phyloP scores from a whole-genome alignment of 2,888 invertebrate species.

The Chymomyza caudatula region DNA sequence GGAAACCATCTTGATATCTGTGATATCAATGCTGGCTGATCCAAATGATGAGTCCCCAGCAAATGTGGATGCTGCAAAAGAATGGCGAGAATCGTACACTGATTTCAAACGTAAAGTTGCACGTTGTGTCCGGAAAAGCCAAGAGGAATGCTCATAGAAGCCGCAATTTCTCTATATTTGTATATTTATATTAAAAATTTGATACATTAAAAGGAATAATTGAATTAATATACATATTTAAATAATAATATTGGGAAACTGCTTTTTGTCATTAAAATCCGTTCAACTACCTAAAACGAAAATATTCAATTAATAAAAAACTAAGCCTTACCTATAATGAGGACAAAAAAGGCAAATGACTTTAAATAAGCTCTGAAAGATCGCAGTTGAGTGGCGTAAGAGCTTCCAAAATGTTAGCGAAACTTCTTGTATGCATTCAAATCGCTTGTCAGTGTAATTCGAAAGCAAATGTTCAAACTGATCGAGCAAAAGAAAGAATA shows the following conservation, averaged over 20 bases:
- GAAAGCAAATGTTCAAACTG: no score
- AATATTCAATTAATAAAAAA: background rate
- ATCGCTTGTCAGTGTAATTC: no score
- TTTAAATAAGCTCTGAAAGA: background rate
- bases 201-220: conserved; percentile 69
- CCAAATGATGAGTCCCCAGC: conserved; percentile 99
- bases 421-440: no score
- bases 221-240: conserved; percentile 56
- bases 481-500: no score
- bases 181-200: conserved; percentile 76
- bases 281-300: background rate
- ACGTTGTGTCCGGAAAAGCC: conserved; percentile 98
- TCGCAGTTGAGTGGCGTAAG: no score
- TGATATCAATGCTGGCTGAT: conserved; percentile 99
- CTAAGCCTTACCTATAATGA: background rate
- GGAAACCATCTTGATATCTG: conserved; percentile 98
- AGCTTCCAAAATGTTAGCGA: no score
- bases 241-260: conserved; percentile 14
- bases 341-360: background rate
- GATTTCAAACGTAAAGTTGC: conserved; percentile 99
- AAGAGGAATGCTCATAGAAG: conserved; percentile 96
- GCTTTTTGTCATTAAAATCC: conserved; percentile 9
- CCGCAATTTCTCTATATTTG: conserved; percentile 67
- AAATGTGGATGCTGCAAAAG: conserved; percentile 99
- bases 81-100: conserved; percentile 97